phyloP scores from a whole-genome alignment of 2,888 invertebrate species.

The Caenorhabditis sulstoni region DNA sequence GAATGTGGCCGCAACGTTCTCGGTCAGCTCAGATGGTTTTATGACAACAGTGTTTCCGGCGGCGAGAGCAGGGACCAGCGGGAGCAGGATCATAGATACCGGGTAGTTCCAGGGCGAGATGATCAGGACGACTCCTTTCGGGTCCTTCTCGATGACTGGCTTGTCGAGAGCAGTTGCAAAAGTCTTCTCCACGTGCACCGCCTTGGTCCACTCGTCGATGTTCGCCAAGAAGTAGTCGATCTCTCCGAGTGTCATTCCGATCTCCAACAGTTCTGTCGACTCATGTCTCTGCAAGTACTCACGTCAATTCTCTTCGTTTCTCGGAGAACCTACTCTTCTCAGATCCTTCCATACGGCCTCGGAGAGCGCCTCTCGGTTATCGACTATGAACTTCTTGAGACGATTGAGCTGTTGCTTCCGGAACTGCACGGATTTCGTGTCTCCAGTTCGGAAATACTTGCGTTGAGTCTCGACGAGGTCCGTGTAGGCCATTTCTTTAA shows the following conservation, averaged over 20 bases:
- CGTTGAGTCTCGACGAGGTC: constrained; percentile 67
- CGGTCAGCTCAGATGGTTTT: constrained; percentile 77
- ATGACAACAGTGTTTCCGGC: constrained; percentile 77
- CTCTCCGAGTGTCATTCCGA: constrained; percentile 68
- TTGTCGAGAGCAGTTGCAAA: constrained; percentile 79
- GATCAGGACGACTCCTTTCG: constrained; percentile 90
- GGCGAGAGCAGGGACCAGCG: constrained; percentile 74
- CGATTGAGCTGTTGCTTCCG: constrained; percentile 62
- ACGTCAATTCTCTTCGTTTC: not conserved
- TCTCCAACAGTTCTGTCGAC: constrained; percentile 65
- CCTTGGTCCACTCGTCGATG: constrained; percentile 69
- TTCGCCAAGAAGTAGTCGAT: constrained; percentile 72
- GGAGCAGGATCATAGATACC: constrained; percentile 70
- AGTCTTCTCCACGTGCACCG: constrained; percentile 61
- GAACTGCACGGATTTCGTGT: constrained; percentile 50
- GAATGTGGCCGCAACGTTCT: constrained; percentile 67
- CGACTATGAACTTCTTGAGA: constrained; percentile 67
- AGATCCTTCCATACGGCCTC: constrained; percentile 77
- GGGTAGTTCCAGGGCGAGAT: constrained; percentile 98
- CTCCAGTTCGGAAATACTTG: constrained; percentile 69
- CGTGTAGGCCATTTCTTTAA: constrained; percentile 32
- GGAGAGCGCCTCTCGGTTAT: constrained; percentile 67
- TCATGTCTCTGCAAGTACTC: constrained; percentile 57
- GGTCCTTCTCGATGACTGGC: constrained; percentile 81
- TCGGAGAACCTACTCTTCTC: constrained; percentile 60